Conservation (phyloP, 2,113 vertebrate species). For the Dinomys branickii region DNA sequence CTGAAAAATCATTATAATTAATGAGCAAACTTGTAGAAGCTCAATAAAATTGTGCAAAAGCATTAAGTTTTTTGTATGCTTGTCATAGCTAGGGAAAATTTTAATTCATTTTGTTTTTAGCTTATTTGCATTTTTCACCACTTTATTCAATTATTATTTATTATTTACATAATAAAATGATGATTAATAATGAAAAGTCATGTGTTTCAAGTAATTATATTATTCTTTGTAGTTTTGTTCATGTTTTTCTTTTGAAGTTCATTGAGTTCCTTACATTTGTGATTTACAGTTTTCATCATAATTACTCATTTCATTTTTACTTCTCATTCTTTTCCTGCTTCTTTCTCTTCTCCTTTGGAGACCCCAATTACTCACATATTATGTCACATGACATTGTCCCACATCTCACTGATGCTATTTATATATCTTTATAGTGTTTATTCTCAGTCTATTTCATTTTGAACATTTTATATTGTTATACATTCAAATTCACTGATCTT, state of each 20-base stretch:
- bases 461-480: background rate
- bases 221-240: background rate
- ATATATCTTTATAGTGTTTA: background rate
- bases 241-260: background rate
- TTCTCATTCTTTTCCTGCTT: background rate
- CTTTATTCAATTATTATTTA: background rate
- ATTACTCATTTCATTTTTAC: background rate
- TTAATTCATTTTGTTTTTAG: background rate
- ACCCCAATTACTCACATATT: background rate
- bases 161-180: background rate
- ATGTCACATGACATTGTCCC: background rate
- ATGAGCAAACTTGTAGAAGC: background rate
- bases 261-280: too few species aligned
- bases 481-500: background rate
- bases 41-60: conserved; percentile 1
- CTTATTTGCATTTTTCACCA: background rate
- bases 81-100: background rate
- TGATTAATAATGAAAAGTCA: background rate
- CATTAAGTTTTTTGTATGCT: background rate
- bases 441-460: conserved; percentile 18
- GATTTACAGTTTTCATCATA: background rate
- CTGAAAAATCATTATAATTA: conserved; percentile 12
- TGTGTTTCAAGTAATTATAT: background rate
- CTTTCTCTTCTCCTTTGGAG: background rate
- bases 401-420: background rate